phyloP scores from a whole-genome alignment of 2,113 vertebrate species.

The Sisor rabdophorus region DNA sequence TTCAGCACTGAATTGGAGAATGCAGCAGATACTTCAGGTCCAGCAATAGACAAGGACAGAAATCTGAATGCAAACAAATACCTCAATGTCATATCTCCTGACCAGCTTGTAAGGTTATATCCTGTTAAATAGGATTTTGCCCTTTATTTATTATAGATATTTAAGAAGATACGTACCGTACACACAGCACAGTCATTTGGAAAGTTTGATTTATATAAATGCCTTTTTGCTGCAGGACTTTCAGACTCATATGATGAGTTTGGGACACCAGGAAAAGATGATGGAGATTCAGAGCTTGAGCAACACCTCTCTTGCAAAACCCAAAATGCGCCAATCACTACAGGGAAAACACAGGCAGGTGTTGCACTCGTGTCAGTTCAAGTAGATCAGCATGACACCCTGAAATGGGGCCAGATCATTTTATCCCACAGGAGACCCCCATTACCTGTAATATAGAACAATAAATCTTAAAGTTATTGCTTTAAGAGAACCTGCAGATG shows the following conservation, averaged over 20 bases:
- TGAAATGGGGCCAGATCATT: not conserved
- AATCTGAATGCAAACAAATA: conserved; percentile 63
- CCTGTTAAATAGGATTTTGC: not conserved
- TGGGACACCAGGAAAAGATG: conserved; percentile 80
- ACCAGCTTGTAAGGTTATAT: conserved; percentile 73
- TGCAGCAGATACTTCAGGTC: conserved; percentile 17
- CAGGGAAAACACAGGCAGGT: conserved; percentile 60
- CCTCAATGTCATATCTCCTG: conserved; percentile 76
- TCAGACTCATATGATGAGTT: conserved; percentile 81
- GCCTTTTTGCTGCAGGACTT: conserved; percentile 73
- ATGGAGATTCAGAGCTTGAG: conserved; percentile 78
- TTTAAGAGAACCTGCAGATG: too few relatives aligned
- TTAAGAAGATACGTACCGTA: not conserved
- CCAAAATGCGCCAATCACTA: conserved; percentile 68
- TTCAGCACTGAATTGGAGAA: conserved; percentile 75
- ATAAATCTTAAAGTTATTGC: too few relatives aligned
- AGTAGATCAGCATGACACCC: not conserved
- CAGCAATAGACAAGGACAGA: conserved; percentile 46
- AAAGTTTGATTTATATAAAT: not conserved
- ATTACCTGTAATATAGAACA: too few relatives aligned
- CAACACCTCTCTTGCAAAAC: conserved; percentile 77
- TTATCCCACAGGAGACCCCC: not conserved
- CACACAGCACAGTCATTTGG: not conserved
- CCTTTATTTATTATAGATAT: not conserved
- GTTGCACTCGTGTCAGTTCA: conserved; percentile 42